Evolutionary conservation across 37 sponge, comb jelly and placozoan genomes (phyloP), one percentile per base, ranked within the genome.

Genomic region (Lycopodina hypogea): DNA sequence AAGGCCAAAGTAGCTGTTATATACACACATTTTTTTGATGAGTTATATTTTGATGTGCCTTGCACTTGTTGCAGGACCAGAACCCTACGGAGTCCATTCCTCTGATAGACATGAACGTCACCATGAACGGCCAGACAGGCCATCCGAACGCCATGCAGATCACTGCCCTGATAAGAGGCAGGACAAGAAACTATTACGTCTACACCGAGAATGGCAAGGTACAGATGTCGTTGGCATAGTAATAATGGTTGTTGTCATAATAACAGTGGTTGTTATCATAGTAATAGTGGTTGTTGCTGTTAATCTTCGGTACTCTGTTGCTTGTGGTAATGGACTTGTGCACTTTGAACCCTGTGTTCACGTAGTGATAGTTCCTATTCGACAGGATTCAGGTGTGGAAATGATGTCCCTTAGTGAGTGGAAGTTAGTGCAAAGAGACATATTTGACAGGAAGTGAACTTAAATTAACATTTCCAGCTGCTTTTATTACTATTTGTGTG

Each of bases 61-160:
- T 45, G 48, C 4, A 4, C 48, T 45, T 21, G 42, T 29, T n/a
- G 22, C 55, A 85, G 77, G 75, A 74, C 66, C 57, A 35, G n/a
- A 32, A 45, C 14, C 75, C 75, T 3, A 52, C 39, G 50, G 92
- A 91, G 76, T 36, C 74, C 42, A 69, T 91, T 18, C 84, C 87
- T 0, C 69, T 91, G 32, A 15, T 42, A 14, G 80, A 83, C 73
- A 56, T 91, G 34, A 91, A 90, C 72, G 77, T 90, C n/a, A 86
- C 87, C 24, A 52, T 91, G 37, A 85, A 86, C 42, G 87, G 83
- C 28, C 76, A 83, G 42, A 83, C 81, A 34, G 92, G 92, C 22
- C 87, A 86, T 51, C 92, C 92, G 36, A 86, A 91, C 41, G 92
- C 75, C 33, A 86, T 91, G 87, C 92, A 91, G 75, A 80, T 91